These are phyloP conservation scores for Mimas tiliae DNA, from an alignment of 2,888 invertebrate genomes.

Conservation along the genomic window DNA sequence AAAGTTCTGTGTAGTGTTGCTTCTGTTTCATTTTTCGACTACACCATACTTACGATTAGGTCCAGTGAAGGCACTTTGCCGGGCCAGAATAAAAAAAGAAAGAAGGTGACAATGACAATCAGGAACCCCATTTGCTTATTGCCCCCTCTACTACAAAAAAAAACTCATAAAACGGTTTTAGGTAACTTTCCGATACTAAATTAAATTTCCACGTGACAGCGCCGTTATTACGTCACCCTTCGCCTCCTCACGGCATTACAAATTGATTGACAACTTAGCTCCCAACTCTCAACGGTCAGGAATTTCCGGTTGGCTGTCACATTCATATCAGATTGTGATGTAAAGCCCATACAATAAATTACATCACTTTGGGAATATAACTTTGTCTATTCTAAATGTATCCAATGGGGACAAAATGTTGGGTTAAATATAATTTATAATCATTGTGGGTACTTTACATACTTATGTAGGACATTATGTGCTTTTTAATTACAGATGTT, in stretches of 20 bases:
- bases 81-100: too few relatives aligned
- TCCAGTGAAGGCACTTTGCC: too few relatives aligned
- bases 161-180: not conserved
- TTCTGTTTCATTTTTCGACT: too few relatives aligned
- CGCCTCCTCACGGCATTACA: conserved; percentile 14
- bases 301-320: conserved; percentile 24
- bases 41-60: too few relatives aligned
- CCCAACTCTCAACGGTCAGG: conserved; percentile 24
- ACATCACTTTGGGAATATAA: not conserved
- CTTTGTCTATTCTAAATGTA: not conserved
- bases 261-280: conserved; percentile 25
- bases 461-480: not conserved
- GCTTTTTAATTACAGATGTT: not conserved
- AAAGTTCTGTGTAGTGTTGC: too few relatives aligned
- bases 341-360: not conserved
- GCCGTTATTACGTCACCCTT: conserved; percentile 20
- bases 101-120: too few relatives aligned
- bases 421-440: not conserved
- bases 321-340: conserved; percentile 14
- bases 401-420: not conserved
- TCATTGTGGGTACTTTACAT: not conserved
- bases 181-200: not conserved
- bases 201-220: not conserved
- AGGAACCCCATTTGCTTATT: too few relatives aligned
- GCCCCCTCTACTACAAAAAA: not conserved